Evolutionary conservation across 2,797 vertebrate species (phyloP).

Genomic region (Tragelaphus eurycerus): DNA sequence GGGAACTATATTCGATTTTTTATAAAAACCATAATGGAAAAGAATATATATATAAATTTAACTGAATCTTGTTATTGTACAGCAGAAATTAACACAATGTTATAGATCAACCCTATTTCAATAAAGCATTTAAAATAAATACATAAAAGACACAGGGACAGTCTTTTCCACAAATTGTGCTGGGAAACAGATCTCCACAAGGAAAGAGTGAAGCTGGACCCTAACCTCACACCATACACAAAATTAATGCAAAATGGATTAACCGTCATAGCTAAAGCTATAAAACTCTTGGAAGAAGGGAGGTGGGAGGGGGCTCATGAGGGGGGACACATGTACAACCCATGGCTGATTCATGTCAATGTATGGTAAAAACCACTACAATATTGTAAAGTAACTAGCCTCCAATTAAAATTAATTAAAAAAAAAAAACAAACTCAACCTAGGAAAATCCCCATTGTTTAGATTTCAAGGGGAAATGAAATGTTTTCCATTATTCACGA

Average conservation of each 20-base stretch:
- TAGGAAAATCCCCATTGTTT: not conserved
- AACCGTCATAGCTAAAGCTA: fast-evolving
- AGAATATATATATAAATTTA: not conserved
- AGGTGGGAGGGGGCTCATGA: not conserved
- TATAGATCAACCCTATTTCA: not conserved
- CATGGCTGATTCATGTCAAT: not conserved
- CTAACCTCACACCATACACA: not conserved
- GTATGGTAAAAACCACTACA: not conserved
- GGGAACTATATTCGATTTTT: not conserved
- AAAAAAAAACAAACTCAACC: not conserved
- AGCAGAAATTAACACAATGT: not conserved
- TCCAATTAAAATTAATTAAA: not conserved
- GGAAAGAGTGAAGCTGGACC: no score
- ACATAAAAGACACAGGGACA: not conserved
- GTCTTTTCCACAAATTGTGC: not conserved
- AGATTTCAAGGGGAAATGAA: not conserved
- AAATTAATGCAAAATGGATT: not conserved
- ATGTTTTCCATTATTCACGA: not conserved
- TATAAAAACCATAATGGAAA: not conserved
- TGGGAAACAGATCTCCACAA: not conserved
- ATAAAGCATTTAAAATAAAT: not conserved
- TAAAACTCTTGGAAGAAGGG: not conserved
- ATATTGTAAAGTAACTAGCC: not conserved
- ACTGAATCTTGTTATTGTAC: not conserved
- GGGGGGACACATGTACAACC: not conserved